A percentile compares a stretch with the other conserved stretches of the same genome.
Conservation (phyloP, 1,140 invertebrate genomes). For the Propsilocerus akamusi region DNA sequence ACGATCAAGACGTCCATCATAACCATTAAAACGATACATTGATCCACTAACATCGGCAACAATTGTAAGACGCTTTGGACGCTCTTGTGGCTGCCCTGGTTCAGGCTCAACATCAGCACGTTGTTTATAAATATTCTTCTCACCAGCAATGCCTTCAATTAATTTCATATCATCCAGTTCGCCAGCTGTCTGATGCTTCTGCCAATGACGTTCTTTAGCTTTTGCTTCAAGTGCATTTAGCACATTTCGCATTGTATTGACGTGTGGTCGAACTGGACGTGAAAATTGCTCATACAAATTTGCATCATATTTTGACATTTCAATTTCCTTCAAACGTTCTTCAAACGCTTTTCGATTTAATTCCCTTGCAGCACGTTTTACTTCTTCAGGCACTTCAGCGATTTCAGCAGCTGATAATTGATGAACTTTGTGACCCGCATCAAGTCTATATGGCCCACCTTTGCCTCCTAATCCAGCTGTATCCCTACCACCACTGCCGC, state of each 20-base stretch:
- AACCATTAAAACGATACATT: constrained; percentile 92
- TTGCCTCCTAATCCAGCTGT: constrained; percentile 89
- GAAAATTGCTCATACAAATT: constrained; percentile 70
- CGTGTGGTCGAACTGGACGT: constrained; percentile 55
- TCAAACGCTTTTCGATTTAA: constrained; percentile 84
- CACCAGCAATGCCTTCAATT: constrained; percentile 86
- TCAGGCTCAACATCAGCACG: constrained; percentile 68
- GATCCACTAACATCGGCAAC: constrained; percentile 87
- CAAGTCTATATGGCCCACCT: constrained; percentile 78
- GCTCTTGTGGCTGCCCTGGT: constrained; percentile 62
- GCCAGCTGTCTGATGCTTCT: constrained; percentile 77
- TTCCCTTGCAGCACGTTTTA: constrained; percentile 73
- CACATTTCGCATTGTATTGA: constrained; percentile 42
- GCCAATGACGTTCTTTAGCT: constrained; percentile 86
- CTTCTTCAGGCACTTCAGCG: constrained; percentile 72
- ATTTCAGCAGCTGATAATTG: constrained; percentile 83
- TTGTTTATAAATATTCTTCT: constrained; percentile 75
- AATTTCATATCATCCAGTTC: constrained; percentile 91
- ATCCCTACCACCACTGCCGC: constrained; percentile 77
- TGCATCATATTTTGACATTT: constrained; percentile 89
- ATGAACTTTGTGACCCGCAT: constrained; percentile 82
- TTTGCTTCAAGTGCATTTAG: constrained; percentile 67
- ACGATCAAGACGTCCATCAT: constrained; percentile 80
- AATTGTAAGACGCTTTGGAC: constrained; percentile 76
- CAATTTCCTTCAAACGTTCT: constrained; percentile 75